Conservation (phyloP, 1,140 invertebrate species). For the Subanguina moxae region DNA sequence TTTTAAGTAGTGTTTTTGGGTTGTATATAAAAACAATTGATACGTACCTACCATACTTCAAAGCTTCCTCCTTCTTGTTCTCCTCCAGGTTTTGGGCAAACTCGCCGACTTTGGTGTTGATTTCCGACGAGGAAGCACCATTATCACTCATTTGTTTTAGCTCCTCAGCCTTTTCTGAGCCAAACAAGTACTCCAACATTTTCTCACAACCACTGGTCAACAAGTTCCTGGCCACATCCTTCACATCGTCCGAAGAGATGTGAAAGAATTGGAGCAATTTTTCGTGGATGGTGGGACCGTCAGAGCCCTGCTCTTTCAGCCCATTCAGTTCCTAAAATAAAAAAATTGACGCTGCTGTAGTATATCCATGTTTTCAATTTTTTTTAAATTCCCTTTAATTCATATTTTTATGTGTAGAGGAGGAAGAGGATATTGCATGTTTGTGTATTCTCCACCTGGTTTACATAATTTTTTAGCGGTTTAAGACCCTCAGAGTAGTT, state of each 20-base stretch:
- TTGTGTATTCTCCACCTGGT: no score
- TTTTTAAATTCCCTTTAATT: not conserved
- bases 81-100: conserved; percentile 20
- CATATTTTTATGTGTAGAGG: no score
- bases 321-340: not conserved
- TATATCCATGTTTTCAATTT: not conserved
- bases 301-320: not conserved
- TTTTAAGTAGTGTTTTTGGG: no score
- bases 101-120: conserved; percentile 31
- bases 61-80: conserved; percentile 35
- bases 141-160: conserved; percentile 40
- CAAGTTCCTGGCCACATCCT: conserved; percentile 13
- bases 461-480: no score
- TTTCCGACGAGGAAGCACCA: conserved; percentile 19
- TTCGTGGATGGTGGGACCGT: not conserved
- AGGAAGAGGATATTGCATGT: no score
- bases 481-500: no score
- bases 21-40: no score
- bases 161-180: conserved; percentile 37
- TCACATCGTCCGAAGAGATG: not conserved
- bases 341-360: no score
- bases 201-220: conserved; percentile 28
- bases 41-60: conserved; percentile 18
- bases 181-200: conserved; percentile 36
- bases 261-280: not conserved